Conservation (phyloP, 2,888 invertebrate species). For the Noctua comes region DNA sequence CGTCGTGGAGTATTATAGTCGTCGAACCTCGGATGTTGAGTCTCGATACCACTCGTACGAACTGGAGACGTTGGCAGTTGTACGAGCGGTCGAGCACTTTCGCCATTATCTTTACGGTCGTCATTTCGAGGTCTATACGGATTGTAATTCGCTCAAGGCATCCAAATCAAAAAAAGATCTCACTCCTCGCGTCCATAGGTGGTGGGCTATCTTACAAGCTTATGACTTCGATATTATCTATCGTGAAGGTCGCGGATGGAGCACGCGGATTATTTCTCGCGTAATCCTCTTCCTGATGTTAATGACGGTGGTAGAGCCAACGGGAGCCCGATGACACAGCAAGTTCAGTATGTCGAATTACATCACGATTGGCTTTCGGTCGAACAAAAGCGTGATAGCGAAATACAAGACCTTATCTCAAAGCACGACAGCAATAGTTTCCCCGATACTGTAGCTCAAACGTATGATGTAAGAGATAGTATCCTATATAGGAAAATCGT, state of each 20-base stretch:
- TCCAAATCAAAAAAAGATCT: constrained; percentile 32
- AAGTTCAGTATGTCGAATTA: constrained; percentile 52
- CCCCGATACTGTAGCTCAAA: constrained; percentile 34
- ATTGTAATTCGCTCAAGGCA: constrained; percentile 35
- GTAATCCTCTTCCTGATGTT: constrained; percentile 48
- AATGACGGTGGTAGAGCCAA: not conserved
- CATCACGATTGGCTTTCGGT: constrained; percentile 63
- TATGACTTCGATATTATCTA: constrained; percentile 58
- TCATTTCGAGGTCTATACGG: constrained; percentile 22
- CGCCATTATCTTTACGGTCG: constrained; percentile 29
- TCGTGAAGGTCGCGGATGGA: constrained; percentile 58
- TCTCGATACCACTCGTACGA: constrained; percentile 37
- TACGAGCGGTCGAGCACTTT: constrained; percentile 31
- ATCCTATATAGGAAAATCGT: constrained; percentile 28
- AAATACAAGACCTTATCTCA: constrained; percentile 55
- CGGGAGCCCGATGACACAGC: not conserved
- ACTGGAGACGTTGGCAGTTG: constrained; percentile 28
- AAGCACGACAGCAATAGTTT: constrained; percentile 34
- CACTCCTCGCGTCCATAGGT: constrained; percentile 26
- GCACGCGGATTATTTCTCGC: constrained; percentile 63
- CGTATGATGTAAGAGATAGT: constrained; percentile 64
- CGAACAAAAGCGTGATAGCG: constrained; percentile 66
- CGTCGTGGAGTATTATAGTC: constrained; percentile 23
- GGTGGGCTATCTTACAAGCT: constrained; percentile 18
- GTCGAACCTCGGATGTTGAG: not conserved